Conservation (phyloP, 2,797 vertebrate species). For the Ciconia nigra region DNA sequence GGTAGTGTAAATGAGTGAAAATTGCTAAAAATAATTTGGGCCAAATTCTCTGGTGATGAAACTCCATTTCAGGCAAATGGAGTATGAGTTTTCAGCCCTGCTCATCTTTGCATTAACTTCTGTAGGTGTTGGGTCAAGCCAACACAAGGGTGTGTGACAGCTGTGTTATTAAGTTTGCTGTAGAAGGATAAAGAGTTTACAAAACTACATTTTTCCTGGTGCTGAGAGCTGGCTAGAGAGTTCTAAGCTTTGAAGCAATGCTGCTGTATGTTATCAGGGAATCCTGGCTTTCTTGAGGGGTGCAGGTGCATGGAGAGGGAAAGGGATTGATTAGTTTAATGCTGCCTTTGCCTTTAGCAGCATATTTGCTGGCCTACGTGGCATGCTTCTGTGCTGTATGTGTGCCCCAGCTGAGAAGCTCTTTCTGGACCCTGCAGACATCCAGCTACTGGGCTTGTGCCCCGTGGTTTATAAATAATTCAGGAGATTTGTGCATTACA, state of each 20-base stretch:
- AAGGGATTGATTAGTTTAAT: background rate
- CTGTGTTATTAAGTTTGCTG: background rate
- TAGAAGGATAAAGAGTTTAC: background rate
- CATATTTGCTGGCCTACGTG: rapidly evolving
- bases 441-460: background rate
- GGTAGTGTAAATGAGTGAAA: background rate
- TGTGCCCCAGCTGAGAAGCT: background rate
- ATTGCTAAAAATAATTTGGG: background rate
- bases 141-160: background rate
- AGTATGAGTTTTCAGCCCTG: background rate
- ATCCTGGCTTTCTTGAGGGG: background rate
- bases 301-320: background rate
- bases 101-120: background rate
- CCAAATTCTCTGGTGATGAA: background rate
- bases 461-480: background rate
- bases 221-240: background rate
- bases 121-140: background rate
- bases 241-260: background rate
- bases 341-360: background rate
- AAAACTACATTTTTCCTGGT: background rate
- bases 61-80: background rate
- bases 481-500: background rate
- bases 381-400: background rate
- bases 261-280: background rate
- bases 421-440: background rate